phyloP scores from a whole-genome alignment of 2,888 invertebrate genomes.

The Pristionchus arcanus region DNA sequence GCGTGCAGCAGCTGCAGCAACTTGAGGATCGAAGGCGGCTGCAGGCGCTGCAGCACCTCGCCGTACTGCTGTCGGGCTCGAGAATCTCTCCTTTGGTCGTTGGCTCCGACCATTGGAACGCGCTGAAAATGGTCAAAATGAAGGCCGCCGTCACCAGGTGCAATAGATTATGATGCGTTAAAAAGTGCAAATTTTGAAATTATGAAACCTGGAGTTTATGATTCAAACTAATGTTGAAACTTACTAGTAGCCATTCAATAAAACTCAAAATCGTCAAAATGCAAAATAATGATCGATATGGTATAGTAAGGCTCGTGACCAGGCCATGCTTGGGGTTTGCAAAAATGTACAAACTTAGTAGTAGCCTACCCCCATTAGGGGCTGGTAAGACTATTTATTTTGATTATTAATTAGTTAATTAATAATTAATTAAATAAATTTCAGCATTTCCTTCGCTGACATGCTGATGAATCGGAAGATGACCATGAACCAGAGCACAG shows the following conservation, averaged over 20 bases:
- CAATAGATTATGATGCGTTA: too few relatives aligned
- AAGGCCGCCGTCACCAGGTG: conserved; percentile 31
- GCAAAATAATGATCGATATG: too few relatives aligned
- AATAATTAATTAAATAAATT: background rate
- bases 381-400: background rate
- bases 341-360: too few relatives aligned
- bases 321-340: too few relatives aligned
- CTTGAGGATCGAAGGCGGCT: background rate
- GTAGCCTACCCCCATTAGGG: too few relatives aligned
- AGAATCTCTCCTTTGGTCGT: background rate
- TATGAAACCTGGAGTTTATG: background rate
- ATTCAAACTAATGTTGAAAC: background rate
- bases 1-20: conserved; percentile 23
- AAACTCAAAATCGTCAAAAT: too few relatives aligned
- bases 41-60: background rate
- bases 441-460: conserved; percentile 54
- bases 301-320: too few relatives aligned
- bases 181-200: too few relatives aligned
- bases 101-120: conserved; percentile 12
- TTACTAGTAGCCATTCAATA: too few relatives aligned
- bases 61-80: background rate
- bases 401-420: conserved; percentile 6
- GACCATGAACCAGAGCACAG: conserved; percentile 55
- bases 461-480: conserved; percentile 55
- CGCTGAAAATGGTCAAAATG: conserved; percentile 51